Evolutionary conservation across 2,797 vertebrate species (phyloP).

Genomic region (Babyrousa celebensis): DNA sequence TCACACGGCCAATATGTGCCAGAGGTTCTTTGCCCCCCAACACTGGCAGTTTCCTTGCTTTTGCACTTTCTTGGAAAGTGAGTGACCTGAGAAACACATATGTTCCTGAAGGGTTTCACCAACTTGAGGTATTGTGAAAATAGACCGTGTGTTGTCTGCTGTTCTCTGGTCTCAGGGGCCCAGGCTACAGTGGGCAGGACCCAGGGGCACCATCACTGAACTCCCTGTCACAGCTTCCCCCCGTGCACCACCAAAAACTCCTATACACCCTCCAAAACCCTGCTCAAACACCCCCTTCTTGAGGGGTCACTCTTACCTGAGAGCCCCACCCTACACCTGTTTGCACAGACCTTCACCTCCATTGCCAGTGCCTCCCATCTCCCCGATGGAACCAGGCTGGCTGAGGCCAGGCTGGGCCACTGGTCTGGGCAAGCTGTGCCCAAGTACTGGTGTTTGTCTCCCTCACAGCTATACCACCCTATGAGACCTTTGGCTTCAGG

Average conservation of each 20-base stretch:
- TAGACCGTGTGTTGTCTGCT: neutral
- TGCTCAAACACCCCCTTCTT: too few species aligned
- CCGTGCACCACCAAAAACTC: neutral
- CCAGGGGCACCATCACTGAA: neutral
- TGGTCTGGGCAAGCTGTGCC: too few species aligned
- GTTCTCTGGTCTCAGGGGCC: neutral
- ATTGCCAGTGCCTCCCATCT: neutral
- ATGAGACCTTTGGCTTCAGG: constrained; percentile 94
- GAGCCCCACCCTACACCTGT: neutral
- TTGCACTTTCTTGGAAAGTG: neutral
- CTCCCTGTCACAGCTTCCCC: neutral
- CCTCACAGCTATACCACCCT: constrained; percentile 91
- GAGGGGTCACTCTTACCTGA: neutral
- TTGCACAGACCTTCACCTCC: neutral
- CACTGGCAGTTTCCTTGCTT: neutral
- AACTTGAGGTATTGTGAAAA: neutral
- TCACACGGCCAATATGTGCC: neutral
- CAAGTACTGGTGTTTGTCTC: constrained; percentile 11
- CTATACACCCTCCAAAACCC: neutral
- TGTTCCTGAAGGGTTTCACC: neutral
- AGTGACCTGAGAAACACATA: neutral
- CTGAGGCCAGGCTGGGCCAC: neutral
- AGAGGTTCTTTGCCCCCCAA: neutral
- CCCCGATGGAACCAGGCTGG: neutral
- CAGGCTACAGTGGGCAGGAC: neutral